Percentiles rank a stretch among this genome's conserved stretches.
Conservation (phyloP, 2,113 vertebrate genomes). For the Canis aureus region DNA sequence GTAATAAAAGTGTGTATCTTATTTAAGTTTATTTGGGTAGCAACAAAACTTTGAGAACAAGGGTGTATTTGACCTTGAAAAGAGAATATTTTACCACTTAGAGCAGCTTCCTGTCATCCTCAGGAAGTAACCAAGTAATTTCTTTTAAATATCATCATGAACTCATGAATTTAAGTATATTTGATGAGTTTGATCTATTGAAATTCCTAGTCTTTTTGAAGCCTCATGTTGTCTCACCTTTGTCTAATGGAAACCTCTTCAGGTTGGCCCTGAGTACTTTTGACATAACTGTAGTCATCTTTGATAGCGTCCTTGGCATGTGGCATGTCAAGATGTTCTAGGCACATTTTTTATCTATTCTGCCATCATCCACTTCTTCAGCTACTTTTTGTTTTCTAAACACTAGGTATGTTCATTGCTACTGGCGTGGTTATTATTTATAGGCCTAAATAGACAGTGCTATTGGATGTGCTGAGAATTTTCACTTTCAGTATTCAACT, state of each 20-base stretch:
- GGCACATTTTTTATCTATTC: neutral
- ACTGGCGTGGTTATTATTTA: neutral
- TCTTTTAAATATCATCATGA: neutral
- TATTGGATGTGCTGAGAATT: neutral
- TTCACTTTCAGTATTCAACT: neutral
- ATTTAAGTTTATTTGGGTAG: neutral
- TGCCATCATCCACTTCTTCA: neutral
- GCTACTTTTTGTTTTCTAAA: neutral
- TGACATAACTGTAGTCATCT: neutral
- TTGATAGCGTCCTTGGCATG: neutral
- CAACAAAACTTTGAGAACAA: neutral
- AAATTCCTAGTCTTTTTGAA: neutral
- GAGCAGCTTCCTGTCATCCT: neutral
- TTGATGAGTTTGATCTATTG: neutral
- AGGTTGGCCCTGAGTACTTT: neutral
- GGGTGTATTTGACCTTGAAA: neutral
- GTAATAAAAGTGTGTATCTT: neutral
- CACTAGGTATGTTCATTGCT: neutral
- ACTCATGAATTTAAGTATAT: neutral
- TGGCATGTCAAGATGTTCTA: neutral
- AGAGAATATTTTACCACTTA: neutral
- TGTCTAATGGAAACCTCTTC: neutral
- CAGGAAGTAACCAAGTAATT: neutral
- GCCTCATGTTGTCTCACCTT: neutral
- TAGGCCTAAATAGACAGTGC: neutral